These are phyloP conservation scores for Stylophora pistillata DNA, from an alignment of 64 coral and sea anemone species.

Conservation along the genomic window DNA sequence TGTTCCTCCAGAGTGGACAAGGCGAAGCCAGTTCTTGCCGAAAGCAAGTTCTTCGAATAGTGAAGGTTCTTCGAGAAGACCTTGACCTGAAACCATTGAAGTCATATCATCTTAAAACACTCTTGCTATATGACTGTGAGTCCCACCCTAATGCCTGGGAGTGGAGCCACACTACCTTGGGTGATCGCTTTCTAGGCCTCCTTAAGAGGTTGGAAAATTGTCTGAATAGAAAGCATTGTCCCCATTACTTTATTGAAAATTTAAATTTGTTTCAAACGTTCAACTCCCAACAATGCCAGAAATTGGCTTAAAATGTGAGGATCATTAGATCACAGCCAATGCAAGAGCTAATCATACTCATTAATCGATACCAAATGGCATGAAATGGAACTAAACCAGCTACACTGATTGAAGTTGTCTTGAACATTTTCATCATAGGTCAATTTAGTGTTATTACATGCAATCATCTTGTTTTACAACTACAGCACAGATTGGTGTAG, in stretches of 20 bases:
- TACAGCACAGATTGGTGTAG: too few species aligned
- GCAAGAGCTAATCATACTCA: not conserved
- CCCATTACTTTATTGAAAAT: not conserved
- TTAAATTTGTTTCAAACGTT: not conserved
- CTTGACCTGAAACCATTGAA: slow-evolving; percentile 32
- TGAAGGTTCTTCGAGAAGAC: slow-evolving; percentile 65
- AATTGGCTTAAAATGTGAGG: not conserved
- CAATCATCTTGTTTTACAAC: too few species aligned
- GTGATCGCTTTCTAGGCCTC: slow-evolving; percentile 37
- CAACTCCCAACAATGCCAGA: not conserved
- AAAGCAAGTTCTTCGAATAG: slow-evolving; percentile 70
- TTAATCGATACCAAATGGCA: not conserved
- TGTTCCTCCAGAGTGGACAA: slow-evolving; percentile 1
- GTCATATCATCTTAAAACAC: slow-evolving; percentile 80
- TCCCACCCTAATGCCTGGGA: not conserved
- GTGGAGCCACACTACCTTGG: slow-evolving; percentile 25
- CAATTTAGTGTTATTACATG: too few species aligned
- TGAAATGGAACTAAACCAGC: too few species aligned
- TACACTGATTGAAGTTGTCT: too few species aligned
- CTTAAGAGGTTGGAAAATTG: slow-evolving; percentile 25
- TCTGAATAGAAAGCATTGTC: not conserved
- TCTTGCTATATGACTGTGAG: slow-evolving; percentile 68
- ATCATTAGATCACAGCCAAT: not conserved
- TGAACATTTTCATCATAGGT: too few species aligned
- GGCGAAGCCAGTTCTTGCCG: slow-evolving; percentile 49